These are phyloP conservation scores for Monomorium pharaonis DNA, from an alignment of 1,140 invertebrate species.

Conservation along the genomic window DNA sequence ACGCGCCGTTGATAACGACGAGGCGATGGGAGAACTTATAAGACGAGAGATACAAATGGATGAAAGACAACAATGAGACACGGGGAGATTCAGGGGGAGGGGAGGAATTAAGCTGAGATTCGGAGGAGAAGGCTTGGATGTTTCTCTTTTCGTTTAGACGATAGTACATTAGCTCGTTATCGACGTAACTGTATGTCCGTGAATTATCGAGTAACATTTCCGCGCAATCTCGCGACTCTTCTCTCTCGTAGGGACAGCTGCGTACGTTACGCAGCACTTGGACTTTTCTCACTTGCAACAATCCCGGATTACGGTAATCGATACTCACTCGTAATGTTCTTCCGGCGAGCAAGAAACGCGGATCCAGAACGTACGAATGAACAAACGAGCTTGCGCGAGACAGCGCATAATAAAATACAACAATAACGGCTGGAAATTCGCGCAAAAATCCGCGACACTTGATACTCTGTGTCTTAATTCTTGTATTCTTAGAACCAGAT, in stretches of 20 bases:
- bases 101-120: conserved; percentile 48
- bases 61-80: conserved; percentile 4
- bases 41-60: not conserved
- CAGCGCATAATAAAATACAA: conserved; percentile 3
- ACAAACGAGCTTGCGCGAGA: not conserved
- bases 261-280: not conserved
- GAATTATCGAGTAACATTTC: conserved; percentile 36
- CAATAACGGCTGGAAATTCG: conserved; percentile 10
- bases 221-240: conserved; percentile 8
- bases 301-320: conserved; percentile 35
- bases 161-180: conserved; percentile 31
- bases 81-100: not conserved
- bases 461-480: conserved; percentile 14
- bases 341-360: not conserved
- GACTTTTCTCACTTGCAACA: conserved; percentile 37
- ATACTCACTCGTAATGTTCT: conserved; percentile 5
- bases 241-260: not conserved
- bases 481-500: conserved; percentile 13
- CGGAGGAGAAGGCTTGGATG: conserved; percentile 10
- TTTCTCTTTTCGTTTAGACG: conserved; percentile 38
- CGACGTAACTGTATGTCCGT: conserved; percentile 25
- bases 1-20: conserved; percentile 22
- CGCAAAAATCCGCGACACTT: conserved; percentile 1
- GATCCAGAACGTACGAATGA: not conserved
- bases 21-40: conserved; percentile 15